These are phyloP conservation scores for Drosophila colorata DNA, from an alignment of 2,888 invertebrate species.

Conservation along the genomic window DNA sequence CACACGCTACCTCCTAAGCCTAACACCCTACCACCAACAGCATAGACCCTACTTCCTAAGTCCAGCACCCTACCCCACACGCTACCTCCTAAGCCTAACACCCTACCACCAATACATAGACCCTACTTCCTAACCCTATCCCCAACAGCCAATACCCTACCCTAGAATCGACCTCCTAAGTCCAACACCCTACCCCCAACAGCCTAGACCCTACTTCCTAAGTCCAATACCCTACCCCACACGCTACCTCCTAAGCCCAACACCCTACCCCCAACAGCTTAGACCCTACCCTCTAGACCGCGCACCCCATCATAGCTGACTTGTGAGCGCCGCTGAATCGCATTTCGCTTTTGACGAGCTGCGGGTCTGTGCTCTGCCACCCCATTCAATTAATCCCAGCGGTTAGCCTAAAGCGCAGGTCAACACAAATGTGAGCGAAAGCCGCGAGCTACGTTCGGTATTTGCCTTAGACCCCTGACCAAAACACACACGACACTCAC, in stretches of 20 bases:
- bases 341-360: slow-evolving; percentile 6
- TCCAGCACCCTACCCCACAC: no score
- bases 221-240: not conserved
- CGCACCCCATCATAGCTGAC: not conserved
- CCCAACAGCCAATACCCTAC: no score
- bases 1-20: no score
- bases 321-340: slow-evolving; percentile 15
- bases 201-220: not conserved
- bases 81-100: no score
- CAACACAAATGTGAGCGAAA: slow-evolving; percentile 3
- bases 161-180: no score
- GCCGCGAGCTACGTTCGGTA: not conserved
- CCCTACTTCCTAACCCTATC: no score
- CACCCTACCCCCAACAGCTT: not conserved
- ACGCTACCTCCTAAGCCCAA: no score
- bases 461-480: not conserved
- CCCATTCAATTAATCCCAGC: slow-evolving; percentile 48
- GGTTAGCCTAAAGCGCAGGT: slow-evolving; percentile 10
- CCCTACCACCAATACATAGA: no score
- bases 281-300: not conserved
- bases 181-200: not conserved
- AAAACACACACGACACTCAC: slow-evolving; percentile 48
- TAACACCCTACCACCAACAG: no score
- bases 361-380: not conserved
- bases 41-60: no score